phyloP scores from a whole-genome alignment of 1,140 invertebrate species.

The Latrodectus geometricus region DNA sequence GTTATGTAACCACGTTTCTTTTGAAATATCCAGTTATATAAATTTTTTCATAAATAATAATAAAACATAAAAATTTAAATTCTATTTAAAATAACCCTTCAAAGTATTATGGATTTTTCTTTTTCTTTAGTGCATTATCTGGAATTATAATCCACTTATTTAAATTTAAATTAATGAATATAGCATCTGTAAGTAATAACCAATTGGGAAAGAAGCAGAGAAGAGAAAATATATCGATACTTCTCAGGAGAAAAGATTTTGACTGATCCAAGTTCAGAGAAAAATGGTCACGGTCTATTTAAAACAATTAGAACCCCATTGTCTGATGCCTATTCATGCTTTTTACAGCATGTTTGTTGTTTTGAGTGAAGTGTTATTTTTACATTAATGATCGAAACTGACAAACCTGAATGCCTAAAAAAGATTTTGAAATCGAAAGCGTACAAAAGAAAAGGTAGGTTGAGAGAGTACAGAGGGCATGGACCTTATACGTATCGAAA shows the following conservation, averaged over 20 bases:
- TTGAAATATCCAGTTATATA: no score
- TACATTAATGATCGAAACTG: not conserved
- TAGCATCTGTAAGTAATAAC: no score
- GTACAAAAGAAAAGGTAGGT: not conserved
- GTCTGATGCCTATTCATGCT: not conserved
- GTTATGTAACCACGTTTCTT: no score
- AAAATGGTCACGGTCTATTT: not conserved
- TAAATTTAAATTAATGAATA: no score
- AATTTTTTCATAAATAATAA: no score
- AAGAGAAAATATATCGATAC: not conserved
- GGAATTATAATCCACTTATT: no score
- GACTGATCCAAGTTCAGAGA: not conserved
- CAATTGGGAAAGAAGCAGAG: not conserved
- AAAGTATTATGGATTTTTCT: no score
- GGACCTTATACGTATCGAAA: not conserved
- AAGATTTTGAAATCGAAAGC: not conserved
- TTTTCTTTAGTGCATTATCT: no score
- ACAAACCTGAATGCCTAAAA: not conserved
- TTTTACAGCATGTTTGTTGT: not conserved
- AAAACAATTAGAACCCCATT: not conserved
- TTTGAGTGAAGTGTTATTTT: not conserved
- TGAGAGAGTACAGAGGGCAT: not conserved
- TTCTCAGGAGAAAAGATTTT: not conserved
- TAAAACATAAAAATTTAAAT: no score
- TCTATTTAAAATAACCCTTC: no score